These are phyloP conservation scores for Brachypodius melanocephalos DNA, from an alignment of 2,113 vertebrate genomes.

Conservation along the genomic window DNA sequence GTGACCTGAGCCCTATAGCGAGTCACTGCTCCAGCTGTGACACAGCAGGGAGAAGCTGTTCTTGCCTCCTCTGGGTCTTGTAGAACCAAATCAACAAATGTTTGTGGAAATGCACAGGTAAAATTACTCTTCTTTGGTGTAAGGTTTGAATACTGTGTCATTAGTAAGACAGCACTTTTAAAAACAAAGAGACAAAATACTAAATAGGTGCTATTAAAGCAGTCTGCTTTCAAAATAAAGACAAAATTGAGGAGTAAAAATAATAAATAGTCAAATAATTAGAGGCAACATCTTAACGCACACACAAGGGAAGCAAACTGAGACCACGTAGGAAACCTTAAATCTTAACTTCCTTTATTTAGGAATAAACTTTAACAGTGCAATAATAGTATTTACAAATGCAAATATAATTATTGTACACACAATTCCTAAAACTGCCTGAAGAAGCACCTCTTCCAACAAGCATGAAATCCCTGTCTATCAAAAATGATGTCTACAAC, in stretches of 20 bases:
- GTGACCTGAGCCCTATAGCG: neutral
- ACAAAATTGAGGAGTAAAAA: neutral
- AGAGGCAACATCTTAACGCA: neutral
- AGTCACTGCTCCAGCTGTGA: neutral
- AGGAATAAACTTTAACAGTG: neutral
- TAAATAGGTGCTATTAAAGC: neutral
- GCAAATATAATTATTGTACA: neutral
- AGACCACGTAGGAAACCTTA: neutral
- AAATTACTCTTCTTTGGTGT: neutral
- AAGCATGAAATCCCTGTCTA: neutral
- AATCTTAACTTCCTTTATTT: neutral
- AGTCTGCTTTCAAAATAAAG: neutral
- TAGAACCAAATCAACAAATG: neutral
- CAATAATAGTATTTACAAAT: neutral
- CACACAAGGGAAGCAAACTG: neutral
- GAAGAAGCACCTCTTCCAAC: neutral
- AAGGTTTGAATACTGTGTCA: neutral
- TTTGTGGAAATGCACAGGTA: neutral
- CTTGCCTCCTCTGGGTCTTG: neutral
- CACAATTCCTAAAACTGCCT: neutral
- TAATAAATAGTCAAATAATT: neutral
- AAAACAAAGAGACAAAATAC: neutral
- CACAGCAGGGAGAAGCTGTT: neutral
- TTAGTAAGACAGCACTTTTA: neutral
- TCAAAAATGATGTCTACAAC: neutral